Evolutionary conservation across 2,888 invertebrate genomes (phyloP).

Genomic region (Diachrysia chrysitis): DNA sequence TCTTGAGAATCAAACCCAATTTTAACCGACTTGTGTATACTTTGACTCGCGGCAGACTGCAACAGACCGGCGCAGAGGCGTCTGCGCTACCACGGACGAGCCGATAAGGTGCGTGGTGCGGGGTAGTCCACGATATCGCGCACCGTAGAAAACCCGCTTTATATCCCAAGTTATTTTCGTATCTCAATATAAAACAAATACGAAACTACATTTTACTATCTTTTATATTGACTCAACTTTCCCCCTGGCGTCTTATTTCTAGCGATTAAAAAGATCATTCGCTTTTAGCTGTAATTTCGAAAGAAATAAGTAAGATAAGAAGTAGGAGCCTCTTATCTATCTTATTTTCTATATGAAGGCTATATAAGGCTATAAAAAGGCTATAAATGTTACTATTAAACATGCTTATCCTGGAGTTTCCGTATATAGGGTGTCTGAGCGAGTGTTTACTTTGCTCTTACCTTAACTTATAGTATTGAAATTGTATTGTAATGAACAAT

Average conservation of each 20-base stretch:
- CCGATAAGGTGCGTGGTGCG: too few species aligned
- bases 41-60: too few species aligned
- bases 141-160: too few species aligned
- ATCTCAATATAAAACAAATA: background rate
- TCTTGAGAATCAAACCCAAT: too few species aligned
- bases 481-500: too few species aligned
- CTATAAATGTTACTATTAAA: conserved; percentile 25
- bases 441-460: background rate
- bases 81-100: too few species aligned
- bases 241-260: background rate
- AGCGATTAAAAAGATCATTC: conserved; percentile 16
- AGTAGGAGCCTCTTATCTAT: conserved; percentile 9
- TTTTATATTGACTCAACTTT: background rate
- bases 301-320: conserved; percentile 34
- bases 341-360: conserved; percentile 11
- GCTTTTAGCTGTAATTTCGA: conserved; percentile 31
- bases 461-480: too few species aligned
- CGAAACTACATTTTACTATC: background rate
- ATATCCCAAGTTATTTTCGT: background rate
- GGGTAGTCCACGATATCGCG: too few species aligned
- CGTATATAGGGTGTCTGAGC: background rate
- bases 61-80: too few species aligned
- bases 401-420: conserved; percentile 14
- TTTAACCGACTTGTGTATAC: too few species aligned
- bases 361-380: conserved; percentile 37